Evolutionary conservation across 2,797 vertebrate genomes (phyloP).

Genomic region (Cyprinodon diabolis): DNA sequence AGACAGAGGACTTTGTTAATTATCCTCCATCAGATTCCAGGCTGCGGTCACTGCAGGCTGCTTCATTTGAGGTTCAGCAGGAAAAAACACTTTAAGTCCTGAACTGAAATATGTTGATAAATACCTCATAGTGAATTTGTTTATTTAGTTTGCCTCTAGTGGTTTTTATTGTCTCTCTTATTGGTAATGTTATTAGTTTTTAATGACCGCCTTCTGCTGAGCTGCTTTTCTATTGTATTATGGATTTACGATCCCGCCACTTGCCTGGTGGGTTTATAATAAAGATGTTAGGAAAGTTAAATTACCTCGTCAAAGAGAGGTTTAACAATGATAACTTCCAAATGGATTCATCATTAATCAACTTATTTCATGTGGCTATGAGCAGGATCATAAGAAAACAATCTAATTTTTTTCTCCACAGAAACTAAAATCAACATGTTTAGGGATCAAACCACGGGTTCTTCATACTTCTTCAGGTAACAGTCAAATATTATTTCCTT

Average conservation of each 20-base stretch:
- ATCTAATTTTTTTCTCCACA: constrained; percentile 12
- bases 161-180: constrained; percentile 16
- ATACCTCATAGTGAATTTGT: neutral
- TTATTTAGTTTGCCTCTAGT: constrained; percentile 17
- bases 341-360: constrained; percentile 27
- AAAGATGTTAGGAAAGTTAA: constrained; percentile 22
- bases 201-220: constrained; percentile 23
- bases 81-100: neutral
- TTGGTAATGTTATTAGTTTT: constrained; percentile 34
- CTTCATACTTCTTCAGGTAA: constrained; percentile 71
- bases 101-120: neutral
- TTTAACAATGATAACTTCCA: constrained; percentile 33
- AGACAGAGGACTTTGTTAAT: constrained; percentile 1
- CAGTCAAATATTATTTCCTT: neutral
- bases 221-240: constrained; percentile 10
- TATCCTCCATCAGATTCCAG: neutral
- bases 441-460: constrained; percentile 41
- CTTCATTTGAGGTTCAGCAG: neutral
- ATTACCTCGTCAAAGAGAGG: constrained; percentile 18
- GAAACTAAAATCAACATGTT: constrained; percentile 41
- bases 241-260: constrained; percentile 22
- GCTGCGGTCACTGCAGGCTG: too few relatives aligned
- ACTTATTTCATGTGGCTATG: constrained; percentile 4
- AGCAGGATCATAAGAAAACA: constrained; percentile 4
- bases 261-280: constrained; percentile 32